phyloP scores from a whole-genome alignment of 2,113 vertebrate genomes.

The Hippocampus comes region DNA sequence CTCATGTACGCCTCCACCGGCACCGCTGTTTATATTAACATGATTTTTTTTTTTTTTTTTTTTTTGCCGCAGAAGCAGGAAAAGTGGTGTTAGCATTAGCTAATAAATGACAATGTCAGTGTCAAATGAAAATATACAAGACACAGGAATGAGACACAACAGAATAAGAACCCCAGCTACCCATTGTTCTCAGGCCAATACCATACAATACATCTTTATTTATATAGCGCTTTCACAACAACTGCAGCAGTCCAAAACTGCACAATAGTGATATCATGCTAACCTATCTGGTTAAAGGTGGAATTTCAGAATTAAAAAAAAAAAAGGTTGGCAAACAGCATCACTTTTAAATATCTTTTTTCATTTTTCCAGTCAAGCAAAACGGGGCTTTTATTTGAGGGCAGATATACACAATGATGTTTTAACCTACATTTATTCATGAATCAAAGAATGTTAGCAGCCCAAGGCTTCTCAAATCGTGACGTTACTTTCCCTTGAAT shows the following conservation, averaged over 20 bases:
- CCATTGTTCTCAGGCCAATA: background rate
- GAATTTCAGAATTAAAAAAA: background rate
- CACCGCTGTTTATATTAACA: constrained; percentile 4
- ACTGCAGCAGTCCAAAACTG: too few species aligned
- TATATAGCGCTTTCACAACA: too few species aligned
- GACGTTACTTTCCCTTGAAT: too few species aligned
- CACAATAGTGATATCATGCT: background rate
- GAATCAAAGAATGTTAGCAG: too few species aligned
- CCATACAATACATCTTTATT: background rate
- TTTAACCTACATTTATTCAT: too few species aligned
- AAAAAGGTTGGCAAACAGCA: background rate
- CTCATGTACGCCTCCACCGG: constrained; percentile 6
- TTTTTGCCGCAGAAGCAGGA: background rate
- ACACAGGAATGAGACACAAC: background rate
- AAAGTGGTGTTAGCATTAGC: background rate
- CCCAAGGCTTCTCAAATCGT: too few species aligned
- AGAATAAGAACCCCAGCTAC: background rate
- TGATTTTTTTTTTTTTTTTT: background rate
- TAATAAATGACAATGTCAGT: background rate
- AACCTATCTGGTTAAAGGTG: background rate
- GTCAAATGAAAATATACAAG: background rate
- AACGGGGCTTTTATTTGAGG: background rate
- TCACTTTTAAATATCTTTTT: background rate
- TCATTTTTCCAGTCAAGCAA: too few species aligned
- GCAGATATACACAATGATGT: background rate